Conservation (phyloP, 2,888 invertebrate genomes). For the Pseudococcus longispinus region DNA sequence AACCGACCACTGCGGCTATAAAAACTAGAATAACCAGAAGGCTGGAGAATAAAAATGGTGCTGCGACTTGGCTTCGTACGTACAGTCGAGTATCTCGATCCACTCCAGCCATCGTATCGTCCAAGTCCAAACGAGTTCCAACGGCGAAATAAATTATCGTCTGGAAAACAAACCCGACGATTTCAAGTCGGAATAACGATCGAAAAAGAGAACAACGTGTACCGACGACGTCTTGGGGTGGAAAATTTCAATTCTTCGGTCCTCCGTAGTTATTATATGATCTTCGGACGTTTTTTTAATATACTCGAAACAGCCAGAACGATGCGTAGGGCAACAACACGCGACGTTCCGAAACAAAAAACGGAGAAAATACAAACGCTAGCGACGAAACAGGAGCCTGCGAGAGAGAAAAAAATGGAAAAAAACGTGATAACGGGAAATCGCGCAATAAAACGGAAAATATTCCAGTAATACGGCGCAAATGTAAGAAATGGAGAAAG, state of each 20-base stretch:
- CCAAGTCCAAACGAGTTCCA: not conserved
- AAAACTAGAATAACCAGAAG: slow-evolving; percentile 26
- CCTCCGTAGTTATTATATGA: not conserved
- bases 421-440: slow-evolving; percentile 55
- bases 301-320: not conserved
- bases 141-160: slow-evolving; percentile 33
- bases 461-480: slow-evolving; percentile 55
- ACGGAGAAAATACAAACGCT: not conserved
- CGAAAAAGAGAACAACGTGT: not conserved
- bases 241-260: not conserved
- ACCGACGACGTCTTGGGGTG: not conserved
- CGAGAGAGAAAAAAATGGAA: not conserved
- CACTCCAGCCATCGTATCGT: not conserved
- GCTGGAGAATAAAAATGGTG: slow-evolving; percentile 25
- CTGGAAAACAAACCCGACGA: not conserved
- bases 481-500: slow-evolving; percentile 56
- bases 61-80: not conserved
- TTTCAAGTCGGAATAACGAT: too few species aligned
- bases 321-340: not conserved
- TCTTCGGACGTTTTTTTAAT: not conserved
- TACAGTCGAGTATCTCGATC: too few species aligned
- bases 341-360: not conserved
- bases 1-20: not conserved
- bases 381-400: not conserved
- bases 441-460: slow-evolving; percentile 56